Conservation (phyloP, 1,140 invertebrate genomes). For the Drosophila sucinea region DNA sequence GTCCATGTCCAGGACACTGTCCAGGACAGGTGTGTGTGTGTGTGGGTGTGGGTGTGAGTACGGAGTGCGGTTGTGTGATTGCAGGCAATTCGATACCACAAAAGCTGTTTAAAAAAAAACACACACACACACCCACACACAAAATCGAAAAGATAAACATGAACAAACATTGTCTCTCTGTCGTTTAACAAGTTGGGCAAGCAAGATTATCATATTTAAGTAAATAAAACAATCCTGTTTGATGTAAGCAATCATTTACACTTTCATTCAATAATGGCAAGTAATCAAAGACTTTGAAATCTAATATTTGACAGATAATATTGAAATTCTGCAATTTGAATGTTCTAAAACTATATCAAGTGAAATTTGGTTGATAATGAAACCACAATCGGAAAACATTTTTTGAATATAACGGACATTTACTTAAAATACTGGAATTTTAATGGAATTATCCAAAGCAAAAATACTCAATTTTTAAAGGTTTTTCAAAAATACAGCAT, state of each 20-base stretch:
- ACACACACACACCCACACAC: not conserved
- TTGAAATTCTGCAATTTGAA: too few species aligned
- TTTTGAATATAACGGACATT: too few species aligned
- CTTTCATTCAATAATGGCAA: too few species aligned
- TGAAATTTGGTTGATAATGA: too few species aligned
- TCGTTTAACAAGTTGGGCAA: not conserved
- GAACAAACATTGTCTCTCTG: not conserved
- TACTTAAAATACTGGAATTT: too few species aligned
- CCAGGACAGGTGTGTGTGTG: slow-evolving; percentile 51
- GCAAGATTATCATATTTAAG: not conserved
- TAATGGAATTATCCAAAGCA: too few species aligned
- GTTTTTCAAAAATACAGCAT: too few species aligned
- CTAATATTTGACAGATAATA: too few species aligned
- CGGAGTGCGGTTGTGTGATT: not conserved
- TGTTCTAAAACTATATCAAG: too few species aligned
- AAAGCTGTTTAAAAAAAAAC: not conserved
- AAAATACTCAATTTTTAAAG: too few species aligned
- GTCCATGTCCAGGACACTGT: slow-evolving; percentile 17
- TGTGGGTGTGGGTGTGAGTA: not conserved
- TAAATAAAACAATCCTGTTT: not conserved
- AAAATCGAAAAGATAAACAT: not conserved
- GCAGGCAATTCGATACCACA: slow-evolving; percentile 13
- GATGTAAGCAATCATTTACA: not conserved
- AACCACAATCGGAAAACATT: too few species aligned
- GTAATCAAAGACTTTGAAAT: too few species aligned